These are phyloP conservation scores for Promerops cafer DNA, from an alignment of 2,113 vertebrate species.

Conservation along the genomic window DNA sequence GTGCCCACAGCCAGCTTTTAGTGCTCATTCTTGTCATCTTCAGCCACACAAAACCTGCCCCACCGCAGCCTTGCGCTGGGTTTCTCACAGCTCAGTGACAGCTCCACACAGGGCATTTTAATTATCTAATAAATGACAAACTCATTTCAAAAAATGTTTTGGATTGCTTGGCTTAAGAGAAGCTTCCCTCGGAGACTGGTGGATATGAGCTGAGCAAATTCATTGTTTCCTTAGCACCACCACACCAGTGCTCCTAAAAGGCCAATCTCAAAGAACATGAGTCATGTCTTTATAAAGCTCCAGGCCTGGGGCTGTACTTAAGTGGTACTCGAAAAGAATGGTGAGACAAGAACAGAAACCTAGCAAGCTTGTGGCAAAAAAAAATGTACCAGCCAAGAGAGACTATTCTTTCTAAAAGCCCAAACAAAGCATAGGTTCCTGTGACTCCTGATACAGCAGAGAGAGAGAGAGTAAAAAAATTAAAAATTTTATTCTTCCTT, in stretches of 20 bases:
- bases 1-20: fast-evolving
- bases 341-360: not conserved
- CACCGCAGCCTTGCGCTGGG: not conserved
- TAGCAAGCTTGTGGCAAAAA: not conserved
- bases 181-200: not conserved
- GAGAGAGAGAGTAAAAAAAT: not conserved
- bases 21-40: not conserved
- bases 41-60: not conserved
- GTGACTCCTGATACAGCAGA: not conserved
- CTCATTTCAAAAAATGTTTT: not conserved
- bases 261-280: not conserved
- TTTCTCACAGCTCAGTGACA: not conserved
- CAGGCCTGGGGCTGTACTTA: not conserved
- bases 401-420: not conserved
- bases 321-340: not conserved
- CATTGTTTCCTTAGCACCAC: not conserved
- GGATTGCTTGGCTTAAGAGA: not conserved
- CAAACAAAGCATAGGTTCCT: not conserved
- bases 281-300: not conserved
- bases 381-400: not conserved
- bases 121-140: not conserved
- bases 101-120: not conserved
- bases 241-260: not conserved
- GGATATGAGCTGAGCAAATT: not conserved
- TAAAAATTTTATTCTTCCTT: not conserved